These are phyloP conservation scores for Heterodera schachtii DNA, from an alignment of 1,140 invertebrate species.

Conservation along the genomic window DNA sequence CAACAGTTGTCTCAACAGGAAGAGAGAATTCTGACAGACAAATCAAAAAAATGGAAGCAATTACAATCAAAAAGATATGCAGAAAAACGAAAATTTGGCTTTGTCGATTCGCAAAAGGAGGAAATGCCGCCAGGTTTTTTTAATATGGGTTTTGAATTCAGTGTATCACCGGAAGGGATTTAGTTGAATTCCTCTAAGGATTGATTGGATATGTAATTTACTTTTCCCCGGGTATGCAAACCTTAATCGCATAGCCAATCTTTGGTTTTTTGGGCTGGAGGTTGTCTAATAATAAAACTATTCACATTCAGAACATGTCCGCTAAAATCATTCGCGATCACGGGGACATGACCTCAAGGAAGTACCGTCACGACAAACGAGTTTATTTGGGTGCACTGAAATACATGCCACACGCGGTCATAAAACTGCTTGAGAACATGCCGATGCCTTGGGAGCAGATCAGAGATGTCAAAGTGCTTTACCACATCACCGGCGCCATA, in stretches of 20 bases:
- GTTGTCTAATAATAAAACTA: no score
- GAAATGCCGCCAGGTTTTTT: slow-evolving; percentile 85
- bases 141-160: slow-evolving; percentile 27
- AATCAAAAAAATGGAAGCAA: slow-evolving; percentile 96
- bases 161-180: no score
- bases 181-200: no score
- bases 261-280: no score
- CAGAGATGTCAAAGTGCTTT: slow-evolving; percentile 85
- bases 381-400: slow-evolving; percentile 96
- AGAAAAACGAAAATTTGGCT: slow-evolving; percentile 96
- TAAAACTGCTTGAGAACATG: slow-evolving; percentile 99
- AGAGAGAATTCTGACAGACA: slow-evolving; percentile 59
- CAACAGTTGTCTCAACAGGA: slow-evolving; percentile 24
- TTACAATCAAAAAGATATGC: slow-evolving; percentile 94
- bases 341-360: slow-evolving; percentile 98
- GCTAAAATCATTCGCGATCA: slow-evolving; percentile 99
- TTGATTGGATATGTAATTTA: no score
- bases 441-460: slow-evolving; percentile 99
- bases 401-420: slow-evolving; percentile 99
- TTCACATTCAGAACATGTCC: slow-evolving; percentile 78
- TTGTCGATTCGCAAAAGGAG: slow-evolving; percentile 97
- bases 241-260: no score
- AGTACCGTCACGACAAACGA: slow-evolving; percentile 97
- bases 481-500: slow-evolving; percentile 80
- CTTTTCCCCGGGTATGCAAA: no score